Evolutionary conservation across 1,140 invertebrate species (phyloP), one percentile per base, ranked within the genome.

Genomic region (Sipha flava): DNA sequence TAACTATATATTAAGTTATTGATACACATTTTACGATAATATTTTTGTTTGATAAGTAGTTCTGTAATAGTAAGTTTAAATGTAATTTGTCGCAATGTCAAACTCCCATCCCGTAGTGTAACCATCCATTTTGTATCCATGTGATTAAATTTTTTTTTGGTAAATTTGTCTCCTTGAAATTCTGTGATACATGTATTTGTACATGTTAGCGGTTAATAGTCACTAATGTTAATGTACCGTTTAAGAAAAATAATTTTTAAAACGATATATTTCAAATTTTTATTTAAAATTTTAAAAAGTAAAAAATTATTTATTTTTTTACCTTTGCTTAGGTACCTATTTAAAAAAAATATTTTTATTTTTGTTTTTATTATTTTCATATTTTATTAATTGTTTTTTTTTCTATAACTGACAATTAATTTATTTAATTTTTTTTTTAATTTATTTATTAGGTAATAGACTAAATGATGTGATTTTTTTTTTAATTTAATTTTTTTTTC

Each of bases 221-320:
- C 66, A 70, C 66, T 47, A 26, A 68, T 14, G 23, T 47, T 70
- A n/a, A 16, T 68, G 64, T 47, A 70, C 40, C 66, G 40, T 47
- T 70, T 47, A 29, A 70, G 29, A 70, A 40, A 37, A 45, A 29
- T 29, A 16, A 29, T 68, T 23, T 18, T 68, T 68, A 29, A 43
- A 45, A 68, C 66, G 16, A 70, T 47, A 70, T 43, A 29, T 70
- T 47, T 70, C 66, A 70, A 70, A 29, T 68, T 70, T 70, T 70
- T 29, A 70, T 70, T 70, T 70, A 47, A 47, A 70, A 45, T 29
- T 4, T 26, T 29, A 45, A 23, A 43, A 40, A 70, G 2, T 70
- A 16, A 70, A 70, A 70, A 6, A 70, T 29, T 70, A 45, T 70
- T 70, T 70, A 70, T 70, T 70, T 70, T 70, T 70, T 45, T 70